phyloP scores from a whole-genome alignment of 1,140 invertebrate species.

The Hermatobates lingyangjiaoensis region DNA sequence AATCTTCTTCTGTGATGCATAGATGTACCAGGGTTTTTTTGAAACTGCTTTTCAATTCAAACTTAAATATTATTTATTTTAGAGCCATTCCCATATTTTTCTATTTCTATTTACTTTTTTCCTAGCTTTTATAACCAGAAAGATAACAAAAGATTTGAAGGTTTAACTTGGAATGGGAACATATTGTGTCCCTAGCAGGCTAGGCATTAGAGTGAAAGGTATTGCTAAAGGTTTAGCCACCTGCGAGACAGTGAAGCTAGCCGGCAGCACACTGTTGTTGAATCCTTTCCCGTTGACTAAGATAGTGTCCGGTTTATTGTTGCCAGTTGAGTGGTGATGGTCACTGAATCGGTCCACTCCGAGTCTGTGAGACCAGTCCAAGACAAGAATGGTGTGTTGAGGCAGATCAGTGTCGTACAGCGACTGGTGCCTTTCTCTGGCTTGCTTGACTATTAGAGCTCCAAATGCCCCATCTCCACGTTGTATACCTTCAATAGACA shows the following conservation, averaged over 20 bases:
- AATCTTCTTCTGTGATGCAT: too few relatives aligned
- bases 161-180: too few relatives aligned
- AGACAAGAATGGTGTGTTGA: slow-evolving; percentile 48
- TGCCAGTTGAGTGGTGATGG: slow-evolving; percentile 56
- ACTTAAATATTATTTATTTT: too few relatives aligned
- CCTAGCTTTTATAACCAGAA: too few relatives aligned
- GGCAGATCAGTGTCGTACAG: slow-evolving; percentile 50
- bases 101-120: too few relatives aligned
- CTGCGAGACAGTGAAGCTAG: slow-evolving; percentile 36
- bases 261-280: slow-evolving; percentile 25
- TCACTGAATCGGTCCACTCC: slow-evolving; percentile 47
- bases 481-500: slow-evolving; percentile 62
- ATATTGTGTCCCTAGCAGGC: too few relatives aligned
- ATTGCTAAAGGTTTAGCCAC: slow-evolving; percentile 21
- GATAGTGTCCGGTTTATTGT: slow-evolving; percentile 45
- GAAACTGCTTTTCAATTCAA: too few relatives aligned
- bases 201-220: too few relatives aligned
- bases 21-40: too few relatives aligned
- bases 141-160: too few relatives aligned
- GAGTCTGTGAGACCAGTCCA: slow-evolving; percentile 59
- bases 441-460: slow-evolving; percentile 42
- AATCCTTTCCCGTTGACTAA: slow-evolving; percentile 50
- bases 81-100: too few relatives aligned
- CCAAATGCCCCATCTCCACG: slow-evolving; percentile 64
- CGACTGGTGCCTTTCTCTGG: slow-evolving; percentile 32